Conservation (phyloP, 2,113 vertebrate species). For the Falco punctatus region DNA sequence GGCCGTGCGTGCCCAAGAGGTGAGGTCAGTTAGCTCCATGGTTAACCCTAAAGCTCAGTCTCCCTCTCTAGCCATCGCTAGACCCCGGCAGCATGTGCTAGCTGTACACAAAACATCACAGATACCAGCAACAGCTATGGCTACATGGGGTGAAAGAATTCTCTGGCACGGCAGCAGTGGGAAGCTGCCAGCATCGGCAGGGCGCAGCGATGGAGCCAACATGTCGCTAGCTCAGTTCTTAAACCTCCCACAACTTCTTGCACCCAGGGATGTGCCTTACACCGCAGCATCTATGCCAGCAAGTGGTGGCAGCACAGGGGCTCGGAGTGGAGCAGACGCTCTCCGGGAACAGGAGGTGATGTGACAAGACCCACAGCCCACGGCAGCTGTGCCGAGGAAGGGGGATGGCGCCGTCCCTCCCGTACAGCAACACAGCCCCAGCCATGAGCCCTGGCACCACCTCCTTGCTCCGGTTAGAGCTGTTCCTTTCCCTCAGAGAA, state of each 20-base stretch:
- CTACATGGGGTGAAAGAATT: accelerated
- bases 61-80: background rate
- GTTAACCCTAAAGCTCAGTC: background rate
- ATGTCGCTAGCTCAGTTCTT: accelerated
- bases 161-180: background rate
- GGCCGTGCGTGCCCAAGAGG: too few relatives aligned
- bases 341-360: accelerated
- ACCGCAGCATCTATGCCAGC: background rate
- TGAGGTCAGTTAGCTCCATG: accelerated
- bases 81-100: accelerated
- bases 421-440: background rate
- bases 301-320: accelerated
- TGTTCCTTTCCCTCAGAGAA: background rate
- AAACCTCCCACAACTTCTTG: background rate
- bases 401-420: accelerated
- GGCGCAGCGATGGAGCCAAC: accelerated
- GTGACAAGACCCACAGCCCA: background rate
- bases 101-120: background rate
- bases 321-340: accelerated
- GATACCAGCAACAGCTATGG: accelerated
- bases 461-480: background rate
- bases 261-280: accelerated
- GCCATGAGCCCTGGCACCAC: background rate
- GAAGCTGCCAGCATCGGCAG: background rate
- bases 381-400: background rate